Base-by-base conservation (phyloP, 1,140 invertebrate genomes). In the Drosophila micromelanica region DNA sequence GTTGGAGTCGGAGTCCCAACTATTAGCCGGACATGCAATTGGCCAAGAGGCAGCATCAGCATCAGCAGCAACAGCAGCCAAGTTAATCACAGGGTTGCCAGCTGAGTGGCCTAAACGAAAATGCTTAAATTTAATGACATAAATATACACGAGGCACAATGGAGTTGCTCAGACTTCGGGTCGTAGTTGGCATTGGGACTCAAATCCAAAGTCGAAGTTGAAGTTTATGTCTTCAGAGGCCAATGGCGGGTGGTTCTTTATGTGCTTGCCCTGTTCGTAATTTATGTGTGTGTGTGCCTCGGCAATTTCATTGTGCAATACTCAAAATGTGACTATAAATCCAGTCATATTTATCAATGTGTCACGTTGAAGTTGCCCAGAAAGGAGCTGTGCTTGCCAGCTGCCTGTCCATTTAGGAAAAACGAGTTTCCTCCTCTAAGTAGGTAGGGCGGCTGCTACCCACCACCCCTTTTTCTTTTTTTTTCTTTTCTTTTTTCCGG, bases 91-190 rank as follows among this genome's bases (percentile, higher is more conserved):
- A 90, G 89, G 89, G 76, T 90, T 82, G 77, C 77, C 81, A 78
- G 81, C 85, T 80, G 79, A 90, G 90, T 91, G 85, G 90, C 78
- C 90, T 91, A 91, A 91, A 91, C 90, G 90, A 91, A 91, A 91
- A 91, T 91, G 90, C 90, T 91, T 91, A 91, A 91, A 91, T 91
- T 91, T 91, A 91, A 91, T 91, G 90, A 91, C 85, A 91, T 91
- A 91, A 91, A 89, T 89, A 89, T 89, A 89, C 73, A 87, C 82
- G 70, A 64, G 54, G 37, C 51, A 75, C n/a, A 71, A 67, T 71
- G 68, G 60, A 71, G 65, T 61, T 68, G 55, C 64, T 57, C 45
- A 42, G 32, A 46, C 42, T 35, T 20, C 9, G 38, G 42, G 12
- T 56, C 51, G 30, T 15, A 11, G 6, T 11, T 23, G 42, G 12